phyloP scores from a whole-genome alignment of 2,888 invertebrate species.

The Anoncus sp. region DNA sequence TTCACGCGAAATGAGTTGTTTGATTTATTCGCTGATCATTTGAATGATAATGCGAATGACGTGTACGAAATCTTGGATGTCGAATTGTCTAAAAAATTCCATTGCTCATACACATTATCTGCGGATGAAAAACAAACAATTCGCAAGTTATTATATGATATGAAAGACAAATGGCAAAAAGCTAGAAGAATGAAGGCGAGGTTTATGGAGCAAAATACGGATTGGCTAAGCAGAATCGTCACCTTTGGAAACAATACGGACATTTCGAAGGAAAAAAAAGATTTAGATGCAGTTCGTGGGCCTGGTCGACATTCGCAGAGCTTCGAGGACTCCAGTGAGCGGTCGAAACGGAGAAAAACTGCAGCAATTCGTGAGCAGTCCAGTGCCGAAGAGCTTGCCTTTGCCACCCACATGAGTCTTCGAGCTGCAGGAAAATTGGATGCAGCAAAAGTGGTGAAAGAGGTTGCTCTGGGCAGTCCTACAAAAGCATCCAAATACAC shows the following conservation, averaged over 20 bases:
- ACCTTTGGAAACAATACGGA: not conserved
- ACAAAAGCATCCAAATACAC: conserved; percentile 18
- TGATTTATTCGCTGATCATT: too few relatives aligned
- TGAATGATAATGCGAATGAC: too few relatives aligned
- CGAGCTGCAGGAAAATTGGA: conserved; percentile 4
- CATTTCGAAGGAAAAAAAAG: not conserved
- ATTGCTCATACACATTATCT: too few relatives aligned
- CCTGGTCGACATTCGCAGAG: conserved; percentile 28
- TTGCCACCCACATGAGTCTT: conserved; percentile 36
- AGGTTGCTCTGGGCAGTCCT: conserved; percentile 14
- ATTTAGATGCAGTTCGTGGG: not conserved
- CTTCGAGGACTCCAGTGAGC: conserved; percentile 42
- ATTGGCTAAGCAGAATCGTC: not conserved
- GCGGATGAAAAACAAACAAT: too few relatives aligned
- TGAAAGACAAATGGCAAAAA: not conserved
- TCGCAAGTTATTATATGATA: not conserved
- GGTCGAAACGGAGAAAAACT: conserved; percentile 39
- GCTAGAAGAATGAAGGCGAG: conserved; percentile 2
- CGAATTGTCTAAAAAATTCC: too few relatives aligned
- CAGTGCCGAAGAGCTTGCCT: conserved; percentile 40
- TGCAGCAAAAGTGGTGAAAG: conserved; percentile 6
- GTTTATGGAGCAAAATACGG: not conserved
- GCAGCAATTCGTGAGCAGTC: conserved; percentile 39
- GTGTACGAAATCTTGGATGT: too few relatives aligned
- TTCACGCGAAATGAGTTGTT: too few relatives aligned